Evolutionary conservation across 1,140 invertebrate species (phyloP).

Genomic region (Philopotamus ludificatus): DNA sequence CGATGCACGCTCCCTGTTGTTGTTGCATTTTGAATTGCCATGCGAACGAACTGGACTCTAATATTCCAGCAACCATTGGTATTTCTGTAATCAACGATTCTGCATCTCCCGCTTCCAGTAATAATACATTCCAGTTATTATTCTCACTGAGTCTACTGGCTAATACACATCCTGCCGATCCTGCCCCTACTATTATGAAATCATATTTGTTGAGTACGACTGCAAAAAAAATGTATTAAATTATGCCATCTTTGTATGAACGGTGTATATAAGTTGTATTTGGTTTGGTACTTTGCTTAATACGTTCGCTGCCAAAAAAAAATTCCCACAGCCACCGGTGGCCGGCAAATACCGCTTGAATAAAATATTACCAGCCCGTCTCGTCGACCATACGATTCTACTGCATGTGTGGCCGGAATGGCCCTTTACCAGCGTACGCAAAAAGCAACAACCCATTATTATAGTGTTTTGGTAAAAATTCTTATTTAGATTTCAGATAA

Average conservation of each 20-base stretch:
- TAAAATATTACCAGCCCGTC: not conserved
- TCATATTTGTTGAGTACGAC: slow-evolving; percentile 65
- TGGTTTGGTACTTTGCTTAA: not conserved
- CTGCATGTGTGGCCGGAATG: too few species aligned
- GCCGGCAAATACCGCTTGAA: not conserved
- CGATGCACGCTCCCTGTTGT: slow-evolving; percentile 48
- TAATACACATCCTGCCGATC: slow-evolving; percentile 71
- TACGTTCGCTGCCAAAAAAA: not conserved
- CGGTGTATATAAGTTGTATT: not conserved
- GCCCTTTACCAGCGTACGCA: too few species aligned
- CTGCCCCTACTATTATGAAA: slow-evolving; percentile 85
- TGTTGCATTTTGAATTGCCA: slow-evolving; percentile 67
- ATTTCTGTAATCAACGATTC: slow-evolving; percentile 62
- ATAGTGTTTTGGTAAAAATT: too few species aligned
- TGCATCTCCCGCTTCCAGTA: slow-evolving; percentile 62
- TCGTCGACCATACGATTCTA: too few species aligned
- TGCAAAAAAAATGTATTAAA: too few species aligned
- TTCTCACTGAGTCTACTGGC: slow-evolving; percentile 70
- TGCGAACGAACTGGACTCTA: slow-evolving; percentile 57
- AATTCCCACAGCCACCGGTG: not conserved
- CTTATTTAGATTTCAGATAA: too few species aligned
- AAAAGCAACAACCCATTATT: too few species aligned
- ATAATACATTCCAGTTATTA: slow-evolving; percentile 52
- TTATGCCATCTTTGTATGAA: not conserved
- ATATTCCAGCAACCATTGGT: slow-evolving; percentile 57